Base-by-base conservation (phyloP, 1,140 invertebrate species). In the Aphelinus certus region DNA sequence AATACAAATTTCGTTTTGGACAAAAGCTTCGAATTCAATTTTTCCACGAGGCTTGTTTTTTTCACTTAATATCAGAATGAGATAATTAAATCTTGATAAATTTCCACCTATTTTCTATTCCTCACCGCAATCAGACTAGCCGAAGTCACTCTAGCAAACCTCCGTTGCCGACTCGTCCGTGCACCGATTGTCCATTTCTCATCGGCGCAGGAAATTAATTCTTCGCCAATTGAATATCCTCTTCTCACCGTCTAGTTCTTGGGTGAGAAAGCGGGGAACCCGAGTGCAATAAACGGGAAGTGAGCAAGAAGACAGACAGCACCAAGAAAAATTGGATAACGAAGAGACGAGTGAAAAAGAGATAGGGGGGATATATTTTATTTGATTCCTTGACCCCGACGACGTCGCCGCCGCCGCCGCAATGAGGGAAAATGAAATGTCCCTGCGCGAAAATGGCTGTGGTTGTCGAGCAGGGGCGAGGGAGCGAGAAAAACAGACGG, bases 401-500 rank as follows among this genome's bases (percentile, higher is more conserved):
- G 46, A 47, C 7, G 61, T 2, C 10, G 26, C 26, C 26, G 0
- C 26, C 26, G 26, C 26, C 26, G 51, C 26, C 42, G 63, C 45
- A 57, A 71, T 63, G 69, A 71, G 60, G 51, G 61, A 71, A 71
- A 71, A 71, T 71, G 63, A 71, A 71, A 55, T 60, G 55, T 45
- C 69, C 47, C 42, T 51, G 26, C 7, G 56, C 47, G 58, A 70
- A 58, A 68, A 51, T 70, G 57, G 68, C n/a, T 58, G 46, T 3
- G 68, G 57, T 6, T 60, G 68, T 70, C 9, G 57, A 70, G 57
- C 9, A 26, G 9, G 51, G 9, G 51, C 51, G 51, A 53, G 51
- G 9, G 51, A 53, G 51, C 51, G 4, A 53, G 51, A 53, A 53
- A 53, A 53, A 53, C 4, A 53, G 51, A 9, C 9, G 9, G 4